Percentiles rank a stretch among this genome's conserved stretches.
Conservation (phyloP, 2,797 vertebrate species). For the Coccyzus lansbergi region DNA sequence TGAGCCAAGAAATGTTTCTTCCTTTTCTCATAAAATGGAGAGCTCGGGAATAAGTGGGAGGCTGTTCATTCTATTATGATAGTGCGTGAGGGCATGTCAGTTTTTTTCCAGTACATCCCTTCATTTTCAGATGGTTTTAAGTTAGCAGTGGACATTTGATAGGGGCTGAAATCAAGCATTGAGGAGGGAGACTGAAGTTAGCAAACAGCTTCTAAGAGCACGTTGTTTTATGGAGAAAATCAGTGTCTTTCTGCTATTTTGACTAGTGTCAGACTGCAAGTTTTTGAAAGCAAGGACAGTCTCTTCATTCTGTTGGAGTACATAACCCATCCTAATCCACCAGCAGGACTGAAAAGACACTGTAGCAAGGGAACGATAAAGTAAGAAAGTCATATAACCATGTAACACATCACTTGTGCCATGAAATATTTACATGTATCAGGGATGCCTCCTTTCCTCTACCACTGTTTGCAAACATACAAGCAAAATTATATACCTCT, state of each 20-base stretch:
- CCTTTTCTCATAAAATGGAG: conserved; percentile 37
- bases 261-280: background rate
- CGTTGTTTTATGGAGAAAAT: background rate
- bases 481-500: background rate
- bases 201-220: background rate
- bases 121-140: conserved; percentile 26
- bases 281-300: background rate
- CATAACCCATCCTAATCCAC: background rate
- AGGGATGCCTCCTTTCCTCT: background rate
- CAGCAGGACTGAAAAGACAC: background rate
- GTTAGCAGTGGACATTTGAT: background rate
- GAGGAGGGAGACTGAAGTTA: background rate
- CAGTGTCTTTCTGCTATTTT: background rate
- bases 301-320: background rate
- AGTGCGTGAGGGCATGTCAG: background rate
- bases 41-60: conserved; percentile 47
- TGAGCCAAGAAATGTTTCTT: conserved; percentile 67
- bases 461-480: background rate
- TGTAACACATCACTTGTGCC: background rate
- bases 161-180: background rate
- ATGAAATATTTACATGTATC: background rate
- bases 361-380: background rate
- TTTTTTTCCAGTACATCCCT: background rate
- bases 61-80: conserved; percentile 9
- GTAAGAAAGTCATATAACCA: background rate